Conservation (phyloP, 1,140 invertebrate species). For the Drosophila ogumai region DNA sequence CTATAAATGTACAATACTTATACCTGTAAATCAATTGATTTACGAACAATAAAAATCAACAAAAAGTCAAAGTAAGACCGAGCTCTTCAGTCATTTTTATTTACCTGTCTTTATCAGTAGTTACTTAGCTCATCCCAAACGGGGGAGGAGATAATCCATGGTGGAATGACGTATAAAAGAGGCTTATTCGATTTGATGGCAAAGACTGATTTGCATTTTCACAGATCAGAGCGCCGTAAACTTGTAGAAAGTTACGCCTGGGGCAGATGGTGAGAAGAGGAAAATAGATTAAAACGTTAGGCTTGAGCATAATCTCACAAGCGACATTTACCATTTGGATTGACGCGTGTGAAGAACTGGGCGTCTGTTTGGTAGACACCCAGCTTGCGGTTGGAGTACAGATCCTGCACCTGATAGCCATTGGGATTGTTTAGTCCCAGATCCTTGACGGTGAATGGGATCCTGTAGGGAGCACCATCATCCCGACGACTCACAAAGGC, state of each 20-base stretch:
- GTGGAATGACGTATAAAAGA: conserved; percentile 4
- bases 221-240: conserved; percentile 67
- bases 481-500: conserved; percentile 93
- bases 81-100: not conserved
- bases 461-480: conserved; percentile 87
- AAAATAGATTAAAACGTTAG: conserved; percentile 3
- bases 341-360: conserved; percentile 70
- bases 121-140: not conserved
- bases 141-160: not conserved
- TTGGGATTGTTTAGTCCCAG: conserved; percentile 85
- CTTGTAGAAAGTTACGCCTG: conserved; percentile 81
- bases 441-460: conserved; percentile 86
- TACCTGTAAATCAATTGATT: conserved; percentile 45
- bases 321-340: conserved; percentile 68
- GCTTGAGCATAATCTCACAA: too few relatives aligned
- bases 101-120: conserved; percentile 14
- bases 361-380: conserved; percentile 25
- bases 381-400: conserved; percentile 47
- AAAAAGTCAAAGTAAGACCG: conserved; percentile 25
- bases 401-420: conserved; percentile 85
- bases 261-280: conserved; percentile 1
- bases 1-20: conserved; percentile 75
- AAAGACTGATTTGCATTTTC: conserved; percentile 30
- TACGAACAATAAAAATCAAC: conserved; percentile 50
- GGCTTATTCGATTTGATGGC: conserved; percentile 51